Percentiles rank a stretch among this genome's conserved stretches.
Evolutionary conservation across 92 coral and sea anemone species (phyloP).

Genomic region (Porites evermanni): DNA sequence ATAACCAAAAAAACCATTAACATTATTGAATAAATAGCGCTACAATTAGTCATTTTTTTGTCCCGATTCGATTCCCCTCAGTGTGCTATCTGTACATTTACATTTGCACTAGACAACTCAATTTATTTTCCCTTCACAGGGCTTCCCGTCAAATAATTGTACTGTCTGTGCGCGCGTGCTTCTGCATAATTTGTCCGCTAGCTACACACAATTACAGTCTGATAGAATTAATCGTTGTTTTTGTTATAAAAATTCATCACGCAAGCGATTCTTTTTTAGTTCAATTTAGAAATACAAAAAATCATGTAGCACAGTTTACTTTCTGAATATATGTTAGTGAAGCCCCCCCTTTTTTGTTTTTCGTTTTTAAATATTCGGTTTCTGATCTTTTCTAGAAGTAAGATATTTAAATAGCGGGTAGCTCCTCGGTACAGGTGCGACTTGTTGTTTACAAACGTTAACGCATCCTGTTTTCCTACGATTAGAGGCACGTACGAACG

Average conservation of each 20-base stretch:
- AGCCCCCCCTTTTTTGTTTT: not conserved
- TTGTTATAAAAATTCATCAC: too few species aligned
- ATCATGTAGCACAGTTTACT: not conserved
- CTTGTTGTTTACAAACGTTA: not conserved
- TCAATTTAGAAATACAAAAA: not conserved
- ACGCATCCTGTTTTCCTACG: constrained; percentile 27
- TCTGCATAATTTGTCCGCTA: not conserved
- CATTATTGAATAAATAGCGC: not conserved
- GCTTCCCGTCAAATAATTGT: not conserved
- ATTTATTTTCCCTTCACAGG: not conserved
- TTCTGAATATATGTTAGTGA: not conserved
- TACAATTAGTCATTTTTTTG: not conserved
- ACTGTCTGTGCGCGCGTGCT: not conserved
- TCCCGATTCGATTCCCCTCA: not conserved
- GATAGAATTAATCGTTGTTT: too few species aligned
- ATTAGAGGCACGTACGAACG: constrained; percentile 9
- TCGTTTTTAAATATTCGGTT: not conserved
- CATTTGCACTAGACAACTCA: not conserved
- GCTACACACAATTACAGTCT: not conserved
- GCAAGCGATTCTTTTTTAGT: not conserved
- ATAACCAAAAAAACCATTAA: not conserved
- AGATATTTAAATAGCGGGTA: not conserved
- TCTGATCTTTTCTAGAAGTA: not conserved
- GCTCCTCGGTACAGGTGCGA: not conserved
- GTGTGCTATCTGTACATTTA: not conserved